phyloP scores from a whole-genome alignment of 2,113 vertebrate species.

The Catharus fuscescens region DNA sequence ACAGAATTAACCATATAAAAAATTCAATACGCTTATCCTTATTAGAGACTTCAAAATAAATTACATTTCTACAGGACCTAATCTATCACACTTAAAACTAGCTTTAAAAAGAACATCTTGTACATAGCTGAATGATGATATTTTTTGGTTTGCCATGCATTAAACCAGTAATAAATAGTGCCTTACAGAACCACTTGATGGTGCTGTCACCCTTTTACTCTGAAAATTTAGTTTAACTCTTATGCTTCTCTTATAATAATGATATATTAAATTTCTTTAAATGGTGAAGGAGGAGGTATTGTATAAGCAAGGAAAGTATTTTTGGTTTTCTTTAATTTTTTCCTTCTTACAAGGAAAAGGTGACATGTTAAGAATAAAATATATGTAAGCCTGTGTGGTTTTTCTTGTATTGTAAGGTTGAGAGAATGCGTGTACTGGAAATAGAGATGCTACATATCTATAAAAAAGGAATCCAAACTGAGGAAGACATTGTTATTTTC shows the following conservation, averaged over 20 bases:
- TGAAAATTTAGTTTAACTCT: background rate
- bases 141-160: background rate
- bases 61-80: background rate
- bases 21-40: background rate
- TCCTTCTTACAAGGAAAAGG: background rate
- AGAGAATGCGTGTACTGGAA: background rate
- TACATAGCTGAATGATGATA: background rate
- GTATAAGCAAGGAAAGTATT: background rate
- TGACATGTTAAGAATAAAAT: background rate
- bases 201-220: slow-evolving; percentile 41
- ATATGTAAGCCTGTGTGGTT: background rate
- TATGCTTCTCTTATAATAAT: background rate
- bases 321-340: background rate
- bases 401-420: background rate
- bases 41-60: background rate
- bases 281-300: background rate
- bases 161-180: background rate
- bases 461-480: background rate
- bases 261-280: background rate
- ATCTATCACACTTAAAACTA: background rate
- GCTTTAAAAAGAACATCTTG: background rate
- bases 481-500: background rate
- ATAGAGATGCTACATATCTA: background rate
- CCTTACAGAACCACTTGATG: slow-evolving; percentile 38
- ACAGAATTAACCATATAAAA: background rate